Evolutionary conservation across 2,113 vertebrate genomes (phyloP).

Genomic region (Callospermophilus lateralis): DNA sequence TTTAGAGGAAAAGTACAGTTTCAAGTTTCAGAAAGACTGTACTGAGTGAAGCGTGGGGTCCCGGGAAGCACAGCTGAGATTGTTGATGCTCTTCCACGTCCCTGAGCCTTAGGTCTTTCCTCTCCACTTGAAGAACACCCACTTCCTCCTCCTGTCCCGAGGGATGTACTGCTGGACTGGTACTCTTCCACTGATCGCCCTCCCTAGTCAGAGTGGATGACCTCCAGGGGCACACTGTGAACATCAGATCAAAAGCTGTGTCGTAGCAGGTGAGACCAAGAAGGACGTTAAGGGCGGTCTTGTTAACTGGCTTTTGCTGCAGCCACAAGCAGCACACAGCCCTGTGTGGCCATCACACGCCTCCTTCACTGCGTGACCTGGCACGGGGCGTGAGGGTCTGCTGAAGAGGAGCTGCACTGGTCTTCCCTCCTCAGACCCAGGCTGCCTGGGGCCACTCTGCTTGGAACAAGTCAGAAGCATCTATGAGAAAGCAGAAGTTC

Average conservation of each 20-base stretch:
- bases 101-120: too few relatives aligned
- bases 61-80: background rate
- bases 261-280: background rate
- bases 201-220: background rate
- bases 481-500: fast-evolving
- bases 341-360: background rate
- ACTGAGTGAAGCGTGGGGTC: background rate
- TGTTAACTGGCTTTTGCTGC: background rate
- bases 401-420: too few relatives aligned
- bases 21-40: background rate
- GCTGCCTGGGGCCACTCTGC: background rate
- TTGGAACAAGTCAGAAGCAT: background rate
- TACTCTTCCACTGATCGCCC: background rate
- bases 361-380: too few relatives aligned
- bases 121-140: too few relatives aligned
- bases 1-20: background rate
- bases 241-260: background rate
- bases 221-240: background rate
- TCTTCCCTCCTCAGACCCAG: background rate
- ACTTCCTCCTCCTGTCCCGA: background rate
- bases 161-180: background rate
- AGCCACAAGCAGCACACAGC: background rate
- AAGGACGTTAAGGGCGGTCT: background rate
- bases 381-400: background rate
- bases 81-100: background rate